Percentiles rank a stretch among this genome's conserved stretches.
These are phyloP conservation scores for Mustelus asterias DNA, from an alignment of 2,113 vertebrate species.

Conservation along the genomic window DNA sequence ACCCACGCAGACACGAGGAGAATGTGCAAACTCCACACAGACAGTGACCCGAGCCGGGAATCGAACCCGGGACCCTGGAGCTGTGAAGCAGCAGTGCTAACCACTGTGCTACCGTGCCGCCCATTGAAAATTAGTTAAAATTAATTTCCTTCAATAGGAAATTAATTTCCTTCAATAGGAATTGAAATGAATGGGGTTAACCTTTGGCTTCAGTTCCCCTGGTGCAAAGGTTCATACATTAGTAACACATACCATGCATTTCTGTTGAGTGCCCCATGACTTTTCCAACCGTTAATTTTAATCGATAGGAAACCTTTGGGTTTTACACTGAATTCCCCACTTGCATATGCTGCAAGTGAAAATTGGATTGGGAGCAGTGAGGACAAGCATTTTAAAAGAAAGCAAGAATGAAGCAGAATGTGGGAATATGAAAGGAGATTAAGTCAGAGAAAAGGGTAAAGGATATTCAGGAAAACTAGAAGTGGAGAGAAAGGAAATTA, in stretches of 20 bases:
- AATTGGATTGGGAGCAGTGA: not conserved
- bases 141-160: too few species aligned
- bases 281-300: not conserved
- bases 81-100: too few species aligned
- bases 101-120: too few species aligned
- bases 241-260: not conserved
- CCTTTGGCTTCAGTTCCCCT: not conserved
- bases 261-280: not conserved
- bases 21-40: too few species aligned
- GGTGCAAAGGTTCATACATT: not conserved
- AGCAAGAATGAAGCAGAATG: not conserved
- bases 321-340: not conserved
- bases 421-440: not conserved
- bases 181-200: not conserved
- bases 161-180: too few species aligned
- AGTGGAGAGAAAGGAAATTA: not conserved
- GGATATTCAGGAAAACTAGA: not conserved
- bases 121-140: too few species aligned
- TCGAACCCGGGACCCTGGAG: too few species aligned
- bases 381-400: not conserved
- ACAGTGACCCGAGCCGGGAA: too few species aligned
- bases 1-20: too few species aligned
- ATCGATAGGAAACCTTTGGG: not conserved
- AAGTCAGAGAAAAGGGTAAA: not conserved
- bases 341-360: not conserved